These are phyloP conservation scores for Corvus cornix DNA, from an alignment of 2,113 vertebrate species.

Conservation along the genomic window DNA sequence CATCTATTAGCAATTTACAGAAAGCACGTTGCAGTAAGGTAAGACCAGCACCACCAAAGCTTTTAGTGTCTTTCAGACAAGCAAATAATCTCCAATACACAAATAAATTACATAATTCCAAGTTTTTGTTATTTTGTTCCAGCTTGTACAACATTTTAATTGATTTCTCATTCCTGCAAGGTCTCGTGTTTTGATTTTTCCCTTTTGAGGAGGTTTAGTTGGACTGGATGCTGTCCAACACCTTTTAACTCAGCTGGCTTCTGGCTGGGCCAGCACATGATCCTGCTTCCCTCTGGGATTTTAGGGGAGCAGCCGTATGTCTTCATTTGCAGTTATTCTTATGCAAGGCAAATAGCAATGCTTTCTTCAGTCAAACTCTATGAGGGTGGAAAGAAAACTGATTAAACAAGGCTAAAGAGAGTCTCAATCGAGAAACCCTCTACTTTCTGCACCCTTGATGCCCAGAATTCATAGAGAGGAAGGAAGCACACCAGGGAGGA, in stretches of 20 bases:
- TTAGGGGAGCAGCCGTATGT: background rate
- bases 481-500: fast-evolving
- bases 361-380: background rate
- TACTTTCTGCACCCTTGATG: fast-evolving
- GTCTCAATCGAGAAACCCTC: background rate
- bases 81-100: background rate
- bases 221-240: background rate
- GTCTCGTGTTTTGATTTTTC: background rate
- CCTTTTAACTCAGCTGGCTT: background rate
- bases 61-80: background rate
- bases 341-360: background rate
- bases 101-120: background rate
- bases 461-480: background rate
- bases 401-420: background rate
- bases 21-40: fast-evolving
- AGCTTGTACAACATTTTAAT: background rate
- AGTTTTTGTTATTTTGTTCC: background rate
- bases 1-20: background rate
- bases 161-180: background rate
- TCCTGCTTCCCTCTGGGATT: background rate
- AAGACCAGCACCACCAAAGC: background rate
- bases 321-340: background rate
- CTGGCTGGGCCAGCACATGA: background rate
- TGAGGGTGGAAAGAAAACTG: background rate
- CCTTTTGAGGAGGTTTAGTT: background rate